Base-by-base conservation (phyloP, 1,140 invertebrate genomes). In the Drosophila simulans region DNA sequence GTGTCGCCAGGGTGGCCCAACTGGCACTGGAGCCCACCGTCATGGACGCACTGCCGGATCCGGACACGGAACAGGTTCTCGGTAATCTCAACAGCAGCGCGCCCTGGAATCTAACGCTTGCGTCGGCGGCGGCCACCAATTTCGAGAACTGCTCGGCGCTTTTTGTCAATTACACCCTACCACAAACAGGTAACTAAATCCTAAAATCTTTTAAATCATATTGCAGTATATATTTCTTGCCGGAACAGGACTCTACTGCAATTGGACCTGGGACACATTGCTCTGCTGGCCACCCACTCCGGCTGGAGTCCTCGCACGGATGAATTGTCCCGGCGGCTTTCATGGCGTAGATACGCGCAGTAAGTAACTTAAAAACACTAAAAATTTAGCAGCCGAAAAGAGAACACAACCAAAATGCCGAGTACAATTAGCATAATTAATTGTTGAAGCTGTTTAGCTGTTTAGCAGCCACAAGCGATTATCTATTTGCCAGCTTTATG, bases 231-330 rank as follows among this genome's bases (percentile, higher is more conserved):
- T 34, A 1, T 34, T 45, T 45, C 25, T 7, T n/a, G 17, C 12
- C 8, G 10, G n/a, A 10, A 12, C 42, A 91, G 91, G 88, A 34
- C 22, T 90, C 31, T 95, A 94, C 92, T 96, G 96, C 92, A 94
- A 94, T 66, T 94, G 94, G 79, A 95, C 94, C 5, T 97, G 94
- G 94, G 96, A 97, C 91, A 94, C 93, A 8, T 93, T 95, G 54
- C 93, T 96, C 3, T 97, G 96, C 83, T 97, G 96, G 97, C 95
- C 95, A 7, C 94, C 96, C 1, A 96, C 95, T 7, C 93, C 93
- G 65, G 94, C 95, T 4, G 95, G 94, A 3, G 93, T 93, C 1
- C 93, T 93, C 2, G 93, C 94, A 10, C 94, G 92, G 39, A 94
- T 95, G 80, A 93, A 93, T 77, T 97, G 97, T 92, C 97, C 96